Conservation (phyloP, 2,888 invertebrate genomes). For the Bibio marci region DNA sequence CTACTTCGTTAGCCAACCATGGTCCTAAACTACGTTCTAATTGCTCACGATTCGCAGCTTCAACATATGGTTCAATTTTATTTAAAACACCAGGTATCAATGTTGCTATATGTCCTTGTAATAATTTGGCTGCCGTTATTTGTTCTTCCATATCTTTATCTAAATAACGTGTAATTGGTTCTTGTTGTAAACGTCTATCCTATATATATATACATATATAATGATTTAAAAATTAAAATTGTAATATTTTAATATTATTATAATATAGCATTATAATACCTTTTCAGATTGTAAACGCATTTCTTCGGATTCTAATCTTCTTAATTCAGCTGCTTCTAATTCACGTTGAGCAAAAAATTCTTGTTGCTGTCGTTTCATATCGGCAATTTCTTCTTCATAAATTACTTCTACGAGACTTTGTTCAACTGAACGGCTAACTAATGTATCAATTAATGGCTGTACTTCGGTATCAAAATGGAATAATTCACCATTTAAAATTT, state of each 20-base stretch:
- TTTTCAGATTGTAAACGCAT: conserved; percentile 48
- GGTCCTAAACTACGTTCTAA: conserved; percentile 54
- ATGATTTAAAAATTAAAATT: too few species aligned
- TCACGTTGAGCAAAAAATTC: conserved; percentile 39
- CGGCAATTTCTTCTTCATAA: conserved; percentile 81
- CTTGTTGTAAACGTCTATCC: conserved; percentile 55
- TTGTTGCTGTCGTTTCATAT: conserved; percentile 50
- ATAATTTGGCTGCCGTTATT: conserved; percentile 63
- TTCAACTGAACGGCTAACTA: conserved; percentile 79
- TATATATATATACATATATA: too few species aligned
- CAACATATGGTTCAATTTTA: conserved; percentile 37
- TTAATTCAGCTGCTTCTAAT: conserved; percentile 66
- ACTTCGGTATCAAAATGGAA: conserved; percentile 89
- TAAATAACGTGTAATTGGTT: conserved; percentile 41
- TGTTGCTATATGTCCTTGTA: conserved; percentile 75
- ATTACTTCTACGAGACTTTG: conserved; percentile 79
- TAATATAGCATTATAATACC: too few species aligned
- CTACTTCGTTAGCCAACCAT: conserved; percentile 71
- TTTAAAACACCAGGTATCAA: conserved; percentile 70
- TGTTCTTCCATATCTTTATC: conserved; percentile 65
- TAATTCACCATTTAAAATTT: conserved; percentile 82
- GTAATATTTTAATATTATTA: too few species aligned
- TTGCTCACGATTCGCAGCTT: conserved; percentile 31
- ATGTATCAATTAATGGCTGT: conserved; percentile 70
- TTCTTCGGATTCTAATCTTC: conserved; percentile 66